phyloP scores from a whole-genome alignment of 2,797 vertebrate species.

The Pseudotriccus pelzelni region DNA sequence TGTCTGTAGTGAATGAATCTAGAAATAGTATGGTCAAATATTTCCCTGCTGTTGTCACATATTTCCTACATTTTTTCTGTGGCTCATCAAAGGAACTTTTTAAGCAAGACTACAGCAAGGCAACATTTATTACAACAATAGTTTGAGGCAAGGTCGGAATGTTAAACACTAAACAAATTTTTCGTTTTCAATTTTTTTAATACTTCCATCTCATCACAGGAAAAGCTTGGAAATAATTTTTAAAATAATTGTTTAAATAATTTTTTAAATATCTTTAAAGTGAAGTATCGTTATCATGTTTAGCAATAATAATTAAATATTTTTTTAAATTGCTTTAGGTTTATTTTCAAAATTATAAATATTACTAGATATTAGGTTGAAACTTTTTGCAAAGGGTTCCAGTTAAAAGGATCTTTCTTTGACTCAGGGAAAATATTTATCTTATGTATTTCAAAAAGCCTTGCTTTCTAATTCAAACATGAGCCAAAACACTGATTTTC shows the following conservation, averaged over 20 bases:
- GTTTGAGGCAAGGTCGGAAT: not conserved
- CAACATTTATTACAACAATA: not conserved
- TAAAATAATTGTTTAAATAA: fast-evolving
- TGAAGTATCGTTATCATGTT: not conserved
- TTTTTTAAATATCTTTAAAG: not conserved
- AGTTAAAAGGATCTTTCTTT: not conserved
- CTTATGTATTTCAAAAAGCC: not conserved
- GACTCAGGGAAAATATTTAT: not conserved
- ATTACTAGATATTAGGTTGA: not conserved
- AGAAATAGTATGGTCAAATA: not conserved
- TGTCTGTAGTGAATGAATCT: not conserved
- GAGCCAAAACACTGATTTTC: not conserved
- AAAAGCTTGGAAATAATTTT: not conserved
- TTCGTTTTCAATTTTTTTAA: not conserved
- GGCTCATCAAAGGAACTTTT: not conserved
- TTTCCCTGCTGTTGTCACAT: not conserved
- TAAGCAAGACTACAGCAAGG: not conserved
- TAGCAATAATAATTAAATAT: not conserved
- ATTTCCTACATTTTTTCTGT: not conserved
- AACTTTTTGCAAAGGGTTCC: not conserved
- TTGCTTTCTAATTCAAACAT: not conserved
- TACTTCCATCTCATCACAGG: not conserved
- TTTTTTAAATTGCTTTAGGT: not conserved
- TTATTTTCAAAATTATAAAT: not conserved
- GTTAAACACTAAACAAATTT: not conserved